Percentiles rank a stretch among this genome's conserved stretches.
These are phyloP conservation scores for Bruchidius siliquastri DNA, from an alignment of 2,888 invertebrate genomes.

Conservation along the genomic window DNA sequence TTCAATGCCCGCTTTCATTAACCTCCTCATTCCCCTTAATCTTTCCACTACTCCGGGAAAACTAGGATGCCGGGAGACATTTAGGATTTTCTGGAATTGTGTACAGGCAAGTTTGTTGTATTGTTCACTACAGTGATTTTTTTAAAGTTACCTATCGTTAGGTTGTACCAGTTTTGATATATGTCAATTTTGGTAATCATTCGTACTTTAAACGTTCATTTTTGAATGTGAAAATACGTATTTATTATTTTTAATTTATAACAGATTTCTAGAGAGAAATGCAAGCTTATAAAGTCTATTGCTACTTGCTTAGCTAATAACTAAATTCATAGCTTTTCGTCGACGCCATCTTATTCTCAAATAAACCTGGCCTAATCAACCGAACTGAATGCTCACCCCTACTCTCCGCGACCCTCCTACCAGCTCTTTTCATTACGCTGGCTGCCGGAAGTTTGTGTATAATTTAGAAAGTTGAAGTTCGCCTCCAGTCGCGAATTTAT, in stretches of 20 bases:
- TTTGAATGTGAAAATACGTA: too few relatives aligned
- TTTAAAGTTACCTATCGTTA: too few relatives aligned
- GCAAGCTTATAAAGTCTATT: too few relatives aligned
- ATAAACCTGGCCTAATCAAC: background rate
- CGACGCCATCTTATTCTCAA: background rate
- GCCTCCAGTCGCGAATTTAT: background rate
- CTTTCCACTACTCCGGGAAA: background rate
- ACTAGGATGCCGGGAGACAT: background rate
- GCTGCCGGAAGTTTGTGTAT: background rate
- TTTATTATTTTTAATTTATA: too few relatives aligned
- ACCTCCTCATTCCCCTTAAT: background rate
- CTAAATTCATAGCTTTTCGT: too few relatives aligned
- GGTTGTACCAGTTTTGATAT: too few relatives aligned
- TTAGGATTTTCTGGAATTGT: background rate
- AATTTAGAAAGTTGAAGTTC: constrained; percentile 6
- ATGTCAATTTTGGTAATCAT: too few relatives aligned
- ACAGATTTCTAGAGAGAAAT: too few relatives aligned
- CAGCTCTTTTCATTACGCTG: background rate
- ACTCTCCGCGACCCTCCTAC: background rate
- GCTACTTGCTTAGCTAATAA: too few relatives aligned
- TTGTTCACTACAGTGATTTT: too few relatives aligned
- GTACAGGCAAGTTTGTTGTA: too few relatives aligned
- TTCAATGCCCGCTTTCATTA: background rate
- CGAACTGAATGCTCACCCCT: background rate
- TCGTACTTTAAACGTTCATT: too few relatives aligned